Percentiles rank a stretch among this genome's conserved stretches.
Conservation (phyloP, 2,888 invertebrate genomes). For the Cantharis rustica region DNA sequence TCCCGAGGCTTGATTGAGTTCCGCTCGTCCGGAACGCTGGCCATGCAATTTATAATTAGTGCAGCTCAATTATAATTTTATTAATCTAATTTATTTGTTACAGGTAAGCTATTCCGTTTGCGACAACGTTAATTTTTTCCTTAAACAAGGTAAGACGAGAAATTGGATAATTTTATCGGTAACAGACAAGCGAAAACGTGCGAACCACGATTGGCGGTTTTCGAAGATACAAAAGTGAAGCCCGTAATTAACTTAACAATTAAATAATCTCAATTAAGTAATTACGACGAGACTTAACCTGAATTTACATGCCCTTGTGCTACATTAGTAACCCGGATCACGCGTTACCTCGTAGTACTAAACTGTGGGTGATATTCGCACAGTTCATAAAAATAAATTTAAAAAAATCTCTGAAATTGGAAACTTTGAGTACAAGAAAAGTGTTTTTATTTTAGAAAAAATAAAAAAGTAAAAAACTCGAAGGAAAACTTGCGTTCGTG, state of each 20-base stretch:
- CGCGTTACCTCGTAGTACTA: background rate
- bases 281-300: background rate
- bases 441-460: background rate
- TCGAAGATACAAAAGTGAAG: background rate
- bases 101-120: constrained; percentile 11
- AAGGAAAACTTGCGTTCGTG: background rate
- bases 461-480: background rate
- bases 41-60: constrained; percentile 18
- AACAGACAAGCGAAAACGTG: background rate
- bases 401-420: background rate
- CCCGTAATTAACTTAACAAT: background rate
- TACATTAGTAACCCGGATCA: background rate
- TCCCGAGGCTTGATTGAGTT: constrained; percentile 20
- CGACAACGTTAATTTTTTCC: background rate
- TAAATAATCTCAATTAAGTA: background rate
- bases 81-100: constrained; percentile 2
- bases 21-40: constrained; percentile 21
- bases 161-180: background rate
- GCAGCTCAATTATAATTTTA: constrained; percentile 10
- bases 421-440: background rate
- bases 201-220: background rate
- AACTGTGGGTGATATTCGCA: background rate
- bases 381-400: background rate
- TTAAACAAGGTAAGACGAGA: background rate
- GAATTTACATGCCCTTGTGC: background rate